Evolutionary conservation across 2,113 vertebrate genomes (phyloP).

Genomic region (Triplophysa siluroides): DNA sequence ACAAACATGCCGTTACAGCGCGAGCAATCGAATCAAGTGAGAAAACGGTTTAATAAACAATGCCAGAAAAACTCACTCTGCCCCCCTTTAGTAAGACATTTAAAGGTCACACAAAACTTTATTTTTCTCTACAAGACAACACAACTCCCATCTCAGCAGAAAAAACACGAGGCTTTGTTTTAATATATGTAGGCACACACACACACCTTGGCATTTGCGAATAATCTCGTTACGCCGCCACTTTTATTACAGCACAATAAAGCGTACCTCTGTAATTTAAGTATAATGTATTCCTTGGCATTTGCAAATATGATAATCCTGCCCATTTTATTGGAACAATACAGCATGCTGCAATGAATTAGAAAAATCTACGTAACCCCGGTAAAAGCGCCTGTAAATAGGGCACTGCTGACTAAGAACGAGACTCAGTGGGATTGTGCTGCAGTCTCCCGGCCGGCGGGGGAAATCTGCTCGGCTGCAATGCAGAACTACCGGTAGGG

Average conservation of each 20-base stretch:
- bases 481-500: conserved; percentile 15
- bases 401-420: conserved; percentile 31
- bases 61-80: background rate
- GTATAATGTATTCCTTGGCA: conserved; percentile 31
- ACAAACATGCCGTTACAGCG: too few relatives aligned
- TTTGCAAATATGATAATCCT: conserved; percentile 18
- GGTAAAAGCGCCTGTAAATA: background rate
- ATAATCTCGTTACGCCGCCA: background rate
- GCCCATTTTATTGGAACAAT: background rate
- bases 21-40: background rate
- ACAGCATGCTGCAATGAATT: background rate
- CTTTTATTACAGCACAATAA: conserved; percentile 11
- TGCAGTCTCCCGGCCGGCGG: conserved; percentile 4
- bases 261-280: background rate
- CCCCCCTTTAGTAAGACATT: background rate
- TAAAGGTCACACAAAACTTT: background rate
- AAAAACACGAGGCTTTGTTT: background rate
- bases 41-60: background rate
- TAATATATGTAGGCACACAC: background rate
- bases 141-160: background rate
- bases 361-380: background rate
- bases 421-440: background rate
- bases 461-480: conserved; percentile 19
- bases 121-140: background rate
- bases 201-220: conserved; percentile 31